phyloP scores from a whole-genome alignment of 2,797 vertebrate species.

The Gila robusta region DNA sequence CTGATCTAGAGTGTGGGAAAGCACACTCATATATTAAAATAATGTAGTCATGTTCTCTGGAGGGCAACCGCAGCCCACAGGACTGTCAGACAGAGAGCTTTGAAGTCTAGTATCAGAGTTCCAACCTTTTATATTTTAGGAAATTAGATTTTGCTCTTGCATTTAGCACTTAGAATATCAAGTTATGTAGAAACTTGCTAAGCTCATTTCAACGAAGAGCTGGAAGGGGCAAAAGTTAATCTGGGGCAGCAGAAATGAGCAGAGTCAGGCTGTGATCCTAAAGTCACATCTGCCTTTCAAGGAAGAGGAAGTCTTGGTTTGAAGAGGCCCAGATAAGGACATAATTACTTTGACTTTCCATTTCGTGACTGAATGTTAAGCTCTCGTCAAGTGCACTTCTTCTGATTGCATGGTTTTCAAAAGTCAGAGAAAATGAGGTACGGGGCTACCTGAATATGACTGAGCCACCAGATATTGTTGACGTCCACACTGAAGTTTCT shows the following conservation, averaged over 20 bases:
- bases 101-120: slow-evolving; percentile 43
- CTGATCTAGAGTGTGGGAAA: slow-evolving; percentile 20
- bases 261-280: slow-evolving; percentile 49
- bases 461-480: slow-evolving; percentile 1
- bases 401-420: slow-evolving; percentile 57
- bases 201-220: slow-evolving; percentile 42
- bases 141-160: slow-evolving; percentile 50
- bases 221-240: slow-evolving; percentile 43
- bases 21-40: not conserved
- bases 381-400: slow-evolving; percentile 68
- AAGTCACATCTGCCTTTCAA: slow-evolving; percentile 37
- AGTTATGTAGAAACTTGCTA: slow-evolving; percentile 50
- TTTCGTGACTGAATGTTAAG: slow-evolving; percentile 64
- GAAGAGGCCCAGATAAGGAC: slow-evolving; percentile 71
- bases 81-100: slow-evolving; percentile 31
- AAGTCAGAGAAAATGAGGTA: slow-evolving; percentile 60
- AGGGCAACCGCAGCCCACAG: slow-evolving; percentile 5
- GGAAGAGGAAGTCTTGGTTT: slow-evolving; percentile 26
- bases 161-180: slow-evolving; percentile 51
- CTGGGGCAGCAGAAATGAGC: slow-evolving; percentile 48
- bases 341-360: slow-evolving; percentile 73
- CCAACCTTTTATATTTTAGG: slow-evolving; percentile 41
- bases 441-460: slow-evolving; percentile 54
- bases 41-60: slow-evolving; percentile 40
- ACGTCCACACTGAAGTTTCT: not conserved